phyloP scores from a whole-genome alignment of 2,797 vertebrate species.

The Lacerta agilis region DNA sequence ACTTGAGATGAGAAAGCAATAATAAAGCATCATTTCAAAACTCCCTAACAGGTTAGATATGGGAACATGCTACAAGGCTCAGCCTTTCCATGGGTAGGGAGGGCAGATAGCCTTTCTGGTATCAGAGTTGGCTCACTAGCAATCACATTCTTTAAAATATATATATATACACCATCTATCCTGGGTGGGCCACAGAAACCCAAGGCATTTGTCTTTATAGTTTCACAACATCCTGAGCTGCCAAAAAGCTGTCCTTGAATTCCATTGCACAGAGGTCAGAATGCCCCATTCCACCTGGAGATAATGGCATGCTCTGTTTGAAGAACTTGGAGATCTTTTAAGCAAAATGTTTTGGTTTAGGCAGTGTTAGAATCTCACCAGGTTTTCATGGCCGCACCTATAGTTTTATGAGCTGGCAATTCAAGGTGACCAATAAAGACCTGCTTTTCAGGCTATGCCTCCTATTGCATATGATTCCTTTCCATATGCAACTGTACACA shows the following conservation, averaged over 20 bases:
- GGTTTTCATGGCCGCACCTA: no score
- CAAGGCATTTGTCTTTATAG: neutral
- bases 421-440: no score
- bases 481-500: neutral
- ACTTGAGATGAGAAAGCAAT: no score
- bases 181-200: conserved; percentile 22
- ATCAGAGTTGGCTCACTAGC: neutral
- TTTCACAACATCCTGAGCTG: conserved; percentile 10
- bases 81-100: neutral
- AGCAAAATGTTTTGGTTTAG: neutral
- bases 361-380: neutral
- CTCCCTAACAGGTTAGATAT: neutral
- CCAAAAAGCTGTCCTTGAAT: conserved; percentile 11
- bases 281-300: conserved; percentile 7
- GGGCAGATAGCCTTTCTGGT: neutral
- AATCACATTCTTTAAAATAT: neutral
- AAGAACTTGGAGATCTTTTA: neutral
- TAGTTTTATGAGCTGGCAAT: no score
- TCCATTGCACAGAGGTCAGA: neutral
- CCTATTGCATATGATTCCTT: no score
- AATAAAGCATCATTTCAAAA: neutral
- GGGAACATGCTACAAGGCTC: neutral
- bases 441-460: no score
- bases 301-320: neutral
- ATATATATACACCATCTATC: neutral